phyloP scores from a whole-genome alignment of 1,140 invertebrate genomes.

The Euura lappo region DNA sequence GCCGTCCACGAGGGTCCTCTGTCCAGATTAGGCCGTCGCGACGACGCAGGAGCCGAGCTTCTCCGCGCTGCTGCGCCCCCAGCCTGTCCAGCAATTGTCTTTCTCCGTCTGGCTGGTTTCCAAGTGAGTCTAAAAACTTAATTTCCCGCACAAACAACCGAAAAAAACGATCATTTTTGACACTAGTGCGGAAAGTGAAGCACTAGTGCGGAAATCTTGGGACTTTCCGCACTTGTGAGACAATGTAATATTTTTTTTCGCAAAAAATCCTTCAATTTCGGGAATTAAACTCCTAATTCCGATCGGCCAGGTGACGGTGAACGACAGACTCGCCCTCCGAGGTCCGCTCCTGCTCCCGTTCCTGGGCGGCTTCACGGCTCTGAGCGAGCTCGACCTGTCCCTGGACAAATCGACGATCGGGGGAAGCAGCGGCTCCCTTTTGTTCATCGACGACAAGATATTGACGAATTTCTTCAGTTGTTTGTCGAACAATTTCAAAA shows the following conservation, averaged over 20 bases:
- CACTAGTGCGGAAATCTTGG: neutral
- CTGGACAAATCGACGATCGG: slow-evolving; percentile 55
- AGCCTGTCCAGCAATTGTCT: slow-evolving; percentile 52
- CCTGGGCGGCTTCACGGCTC: slow-evolving; percentile 57
- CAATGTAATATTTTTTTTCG: neutral
- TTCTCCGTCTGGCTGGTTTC: slow-evolving; percentile 60
- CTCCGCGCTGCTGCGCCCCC: slow-evolving; percentile 47
- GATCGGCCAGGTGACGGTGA: slow-evolving; percentile 53
- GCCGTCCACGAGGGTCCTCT: slow-evolving; percentile 56
- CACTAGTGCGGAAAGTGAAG: neutral
- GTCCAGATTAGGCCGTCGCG: slow-evolving; percentile 50
- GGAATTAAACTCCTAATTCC: neutral
- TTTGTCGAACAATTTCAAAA: slow-evolving; percentile 50
- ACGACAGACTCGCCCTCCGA: slow-evolving; percentile 57
- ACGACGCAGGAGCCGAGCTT: slow-evolving; percentile 54
- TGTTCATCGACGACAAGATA: slow-evolving; percentile 58
- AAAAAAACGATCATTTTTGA: neutral
- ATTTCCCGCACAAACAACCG: neutral
- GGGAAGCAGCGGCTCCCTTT: slow-evolving; percentile 44
- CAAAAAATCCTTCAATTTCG: neutral
- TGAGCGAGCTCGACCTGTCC: slow-evolving; percentile 61
- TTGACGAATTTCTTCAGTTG: slow-evolving; percentile 55
- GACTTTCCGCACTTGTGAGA: neutral
- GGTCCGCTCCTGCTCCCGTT: slow-evolving; percentile 61
- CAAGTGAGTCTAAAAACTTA: slow-evolving; percentile 44